Base-by-base conservation (phyloP, 2,113 vertebrate genomes). In the Nicator chloris region DNA sequence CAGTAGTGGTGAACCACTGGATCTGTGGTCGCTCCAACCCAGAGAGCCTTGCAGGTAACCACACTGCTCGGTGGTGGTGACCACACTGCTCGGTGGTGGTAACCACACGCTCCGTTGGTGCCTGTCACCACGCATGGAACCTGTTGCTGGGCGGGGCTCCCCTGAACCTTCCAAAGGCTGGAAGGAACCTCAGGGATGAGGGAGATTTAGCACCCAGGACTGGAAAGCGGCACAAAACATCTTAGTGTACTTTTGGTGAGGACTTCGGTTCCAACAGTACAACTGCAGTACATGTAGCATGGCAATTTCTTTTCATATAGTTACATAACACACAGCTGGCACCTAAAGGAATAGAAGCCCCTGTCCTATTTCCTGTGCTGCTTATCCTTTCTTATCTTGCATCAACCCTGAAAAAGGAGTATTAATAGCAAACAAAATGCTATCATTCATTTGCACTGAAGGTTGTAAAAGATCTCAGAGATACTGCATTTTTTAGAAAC, bases 371-470 rank as follows among this genome's bases (percentile, higher is more conserved):
- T 92, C 82, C 91, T 71, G 63, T 22, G 54, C 44, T 92, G 60
- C 39, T 92, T 84, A 59, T 22, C 54, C 22, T 65, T 79, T 71
- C 26, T 0, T 24, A 49, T 80, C 91, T 69, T 68, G 50, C 37
- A 26, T 35, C 49, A 57, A 31, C n/a, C 42, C 79, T 53, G 64
- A 65, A 56, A 88, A 70, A 11, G 1, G 1, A 70, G 65, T 89
- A 92, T 84, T 89, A 95, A 92, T 66, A 96, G 81, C 77, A 92
- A 91, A 86, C 82, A 84, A 89, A 86, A 96, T 91, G 42, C 49
- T 59, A 96, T 73, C 61, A 54, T 81, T 89, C 73, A 88, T 84
- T 81, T 81, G 50, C 54, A 82, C 51, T 70, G 87, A 92, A 92
- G 56, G 91, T 13, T 91, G 51, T 31, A 54, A 50, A 81, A 86